Conservation (phyloP, 2,888 invertebrate species). For the Xanthorhoe spadicearia region DNA sequence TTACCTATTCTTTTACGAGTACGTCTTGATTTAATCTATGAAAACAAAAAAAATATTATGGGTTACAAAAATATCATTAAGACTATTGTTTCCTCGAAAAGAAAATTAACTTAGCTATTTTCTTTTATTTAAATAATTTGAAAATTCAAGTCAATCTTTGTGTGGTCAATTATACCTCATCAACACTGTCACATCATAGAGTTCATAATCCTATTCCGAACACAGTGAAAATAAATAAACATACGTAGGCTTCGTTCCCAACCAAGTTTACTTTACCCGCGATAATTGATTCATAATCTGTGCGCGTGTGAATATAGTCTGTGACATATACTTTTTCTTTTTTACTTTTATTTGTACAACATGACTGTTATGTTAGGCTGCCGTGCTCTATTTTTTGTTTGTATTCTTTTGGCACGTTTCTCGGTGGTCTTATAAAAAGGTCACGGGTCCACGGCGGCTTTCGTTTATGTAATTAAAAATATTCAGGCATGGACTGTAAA, state of each 20-base stretch:
- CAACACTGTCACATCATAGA: constrained; percentile 11
- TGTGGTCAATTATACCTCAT: constrained; percentile 40
- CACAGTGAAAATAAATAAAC: constrained; percentile 46
- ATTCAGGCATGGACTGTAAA: background rate
- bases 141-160: constrained; percentile 32
- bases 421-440: constrained; percentile 57
- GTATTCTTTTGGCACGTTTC: constrained; percentile 59
- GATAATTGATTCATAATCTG: constrained; percentile 76
- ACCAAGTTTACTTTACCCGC: constrained; percentile 64
- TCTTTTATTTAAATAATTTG: constrained; percentile 18
- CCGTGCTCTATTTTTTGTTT: constrained; percentile 59
- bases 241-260: constrained; percentile 59
- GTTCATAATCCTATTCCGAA: constrained; percentile 12
- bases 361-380: constrained; percentile 73
- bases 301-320: constrained; percentile 66
- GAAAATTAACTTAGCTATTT: constrained; percentile 6
- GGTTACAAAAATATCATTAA: background rate
- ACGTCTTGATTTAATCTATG: too few species aligned
- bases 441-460: constrained; percentile 13
- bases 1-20: too few species aligned
- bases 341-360: constrained; percentile 51
- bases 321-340: constrained; percentile 33
- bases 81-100: background rate
- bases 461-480: constrained; percentile 16
- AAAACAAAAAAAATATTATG: too few species aligned